phyloP scores from a whole-genome alignment of 1,140 invertebrate genomes.

The Reticulitermes speratus region DNA sequence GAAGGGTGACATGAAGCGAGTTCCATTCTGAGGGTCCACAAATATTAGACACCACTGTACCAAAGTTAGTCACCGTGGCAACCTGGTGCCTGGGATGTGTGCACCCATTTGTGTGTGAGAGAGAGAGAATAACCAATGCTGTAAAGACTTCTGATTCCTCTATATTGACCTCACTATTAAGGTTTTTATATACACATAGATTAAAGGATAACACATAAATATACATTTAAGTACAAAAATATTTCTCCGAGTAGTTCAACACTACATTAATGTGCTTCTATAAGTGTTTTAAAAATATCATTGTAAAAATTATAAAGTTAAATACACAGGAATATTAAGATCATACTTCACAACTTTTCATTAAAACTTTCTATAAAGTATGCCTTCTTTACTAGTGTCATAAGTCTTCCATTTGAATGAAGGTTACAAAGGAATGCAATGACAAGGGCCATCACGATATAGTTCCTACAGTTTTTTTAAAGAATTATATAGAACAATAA shows the following conservation, averaged over 20 bases:
- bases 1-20: too few species aligned
- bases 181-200: neutral
- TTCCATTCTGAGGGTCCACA: too few species aligned
- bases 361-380: neutral
- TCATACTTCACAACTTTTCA: neutral
- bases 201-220: constrained; percentile 12
- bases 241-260: constrained; percentile 11
- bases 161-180: neutral
- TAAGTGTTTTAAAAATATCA: constrained; percentile 17
- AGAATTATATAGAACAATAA: neutral
- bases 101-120: too few species aligned
- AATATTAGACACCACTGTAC: too few species aligned
- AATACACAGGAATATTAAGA: neutral
- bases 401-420: constrained; percentile 4
- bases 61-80: too few species aligned
- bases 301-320: constrained; percentile 18
- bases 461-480: neutral
- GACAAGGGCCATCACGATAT: neutral
- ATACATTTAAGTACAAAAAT: constrained; percentile 18
- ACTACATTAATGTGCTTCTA: constrained; percentile 19
- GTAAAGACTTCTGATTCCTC: neutral
- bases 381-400: neutral
- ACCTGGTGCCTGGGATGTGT: too few species aligned
- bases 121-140: neutral
- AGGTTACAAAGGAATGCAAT: neutral